Conservation (phyloP, 2,113 vertebrate genomes). For the Dendrocopos noguchii region DNA sequence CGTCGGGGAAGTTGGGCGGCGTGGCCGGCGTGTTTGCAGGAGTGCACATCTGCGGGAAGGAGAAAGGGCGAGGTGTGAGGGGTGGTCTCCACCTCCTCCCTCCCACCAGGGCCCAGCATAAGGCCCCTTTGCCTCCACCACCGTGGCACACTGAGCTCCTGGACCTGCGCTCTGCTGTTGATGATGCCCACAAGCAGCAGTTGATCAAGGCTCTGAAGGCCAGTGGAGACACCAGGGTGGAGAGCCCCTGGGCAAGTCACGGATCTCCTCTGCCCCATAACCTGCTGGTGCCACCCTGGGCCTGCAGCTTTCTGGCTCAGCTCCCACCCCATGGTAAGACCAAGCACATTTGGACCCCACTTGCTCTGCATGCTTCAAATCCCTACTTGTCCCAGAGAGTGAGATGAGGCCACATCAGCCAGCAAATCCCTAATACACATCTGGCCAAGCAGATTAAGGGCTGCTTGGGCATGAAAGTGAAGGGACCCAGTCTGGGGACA, state of each 20-base stretch:
- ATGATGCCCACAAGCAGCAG: not conserved
- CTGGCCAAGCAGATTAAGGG: not conserved
- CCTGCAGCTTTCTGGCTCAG: not conserved
- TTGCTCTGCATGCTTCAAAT: not conserved
- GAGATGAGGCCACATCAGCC: not conserved
- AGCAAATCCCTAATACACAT: constrained; percentile 41
- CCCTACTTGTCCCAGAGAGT: not conserved
- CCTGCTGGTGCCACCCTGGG: not conserved
- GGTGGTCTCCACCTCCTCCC: not conserved
- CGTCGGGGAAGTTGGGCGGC: constrained; percentile 95
- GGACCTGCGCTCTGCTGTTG: rapidly evolving
- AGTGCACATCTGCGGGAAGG: constrained; percentile 90
- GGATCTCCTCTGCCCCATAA: not conserved
- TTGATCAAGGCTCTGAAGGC: not conserved
- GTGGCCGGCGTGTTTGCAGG: constrained; percentile 97
- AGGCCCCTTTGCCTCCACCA: not conserved
- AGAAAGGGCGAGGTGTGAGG: constrained; percentile 1
- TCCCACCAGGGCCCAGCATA: not conserved
- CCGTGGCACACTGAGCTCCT: rapidly evolving
- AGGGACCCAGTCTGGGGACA: not conserved
- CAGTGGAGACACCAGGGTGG: not conserved
- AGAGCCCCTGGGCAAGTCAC: not conserved
- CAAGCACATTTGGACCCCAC: rapidly evolving
- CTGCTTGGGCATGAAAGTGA: rapidly evolving
- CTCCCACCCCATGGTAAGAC: not conserved